These are phyloP conservation scores for Andricus curvator DNA, from an alignment of 2,888 invertebrate genomes.

Conservation along the genomic window DNA sequence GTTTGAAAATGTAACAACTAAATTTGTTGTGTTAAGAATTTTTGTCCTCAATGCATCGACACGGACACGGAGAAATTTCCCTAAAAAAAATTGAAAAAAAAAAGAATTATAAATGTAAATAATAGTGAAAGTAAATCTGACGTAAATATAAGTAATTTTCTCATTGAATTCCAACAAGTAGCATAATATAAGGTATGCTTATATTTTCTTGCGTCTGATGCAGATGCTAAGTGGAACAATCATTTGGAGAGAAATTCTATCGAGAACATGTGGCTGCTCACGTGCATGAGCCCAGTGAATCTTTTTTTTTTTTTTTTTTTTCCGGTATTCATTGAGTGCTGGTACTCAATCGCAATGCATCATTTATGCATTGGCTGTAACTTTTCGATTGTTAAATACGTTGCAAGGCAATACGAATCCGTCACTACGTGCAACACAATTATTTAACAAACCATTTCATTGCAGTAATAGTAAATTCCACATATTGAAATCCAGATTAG, in stretches of 20 bases:
- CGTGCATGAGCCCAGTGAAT: background rate
- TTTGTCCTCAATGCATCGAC: too few relatives aligned
- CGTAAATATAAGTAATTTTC: background rate
- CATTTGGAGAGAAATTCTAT: slow-evolving; percentile 33
- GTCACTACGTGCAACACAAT: slow-evolving; percentile 18
- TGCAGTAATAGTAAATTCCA: slow-evolving; percentile 28
- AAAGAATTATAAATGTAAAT: background rate
- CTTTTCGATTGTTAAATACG: slow-evolving; percentile 18
- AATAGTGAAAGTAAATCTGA: background rate
- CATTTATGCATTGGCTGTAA: background rate
- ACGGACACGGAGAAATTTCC: too few relatives aligned
- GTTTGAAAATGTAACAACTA: too few relatives aligned
- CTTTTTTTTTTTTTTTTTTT: background rate
- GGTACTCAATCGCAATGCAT: slow-evolving; percentile 5
- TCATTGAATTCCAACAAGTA: background rate
- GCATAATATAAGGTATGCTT: background rate
- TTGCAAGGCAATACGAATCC: background rate
- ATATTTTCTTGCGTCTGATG: background rate
- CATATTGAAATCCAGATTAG: slow-evolving; percentile 28
- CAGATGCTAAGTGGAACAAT: slow-evolving; percentile 27
- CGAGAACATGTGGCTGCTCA: background rate
- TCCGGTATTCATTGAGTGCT: background rate
- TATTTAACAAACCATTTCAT: slow-evolving; percentile 26
- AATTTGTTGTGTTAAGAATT: too few relatives aligned
- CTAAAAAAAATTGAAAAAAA: too few relatives aligned